A percentile compares a stretch with the other conserved stretches of the same genome.
Conservation (phyloP, 2,888 invertebrate species). For the Cordilura impudica region DNA sequence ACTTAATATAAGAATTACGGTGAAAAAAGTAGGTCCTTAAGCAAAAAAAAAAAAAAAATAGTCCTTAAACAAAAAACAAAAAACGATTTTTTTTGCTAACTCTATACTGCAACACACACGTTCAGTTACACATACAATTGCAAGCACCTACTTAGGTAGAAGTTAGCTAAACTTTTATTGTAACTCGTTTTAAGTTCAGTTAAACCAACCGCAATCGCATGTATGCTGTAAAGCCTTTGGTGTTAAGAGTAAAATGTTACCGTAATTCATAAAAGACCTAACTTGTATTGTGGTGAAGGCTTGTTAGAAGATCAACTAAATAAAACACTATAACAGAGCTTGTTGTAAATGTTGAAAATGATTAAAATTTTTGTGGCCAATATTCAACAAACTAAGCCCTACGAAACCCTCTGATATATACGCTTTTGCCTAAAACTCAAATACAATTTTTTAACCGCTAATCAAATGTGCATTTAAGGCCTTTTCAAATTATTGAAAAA, state of each 20-base stretch:
- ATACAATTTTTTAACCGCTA: too few relatives aligned
- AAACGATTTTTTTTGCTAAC: slow-evolving; percentile 14
- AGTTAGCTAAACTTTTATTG: slow-evolving; percentile 55
- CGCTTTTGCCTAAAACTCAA: neutral
- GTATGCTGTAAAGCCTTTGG: slow-evolving; percentile 45
- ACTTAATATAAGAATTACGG: slow-evolving; percentile 48
- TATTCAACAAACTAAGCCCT: too few relatives aligned
- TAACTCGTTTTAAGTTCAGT: slow-evolving; percentile 58
- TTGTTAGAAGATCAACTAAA: too few relatives aligned
- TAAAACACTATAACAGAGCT: too few relatives aligned
- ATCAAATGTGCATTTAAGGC: slow-evolving; percentile 1
- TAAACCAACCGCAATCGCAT: slow-evolving; percentile 60
- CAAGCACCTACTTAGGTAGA: slow-evolving; percentile 40
- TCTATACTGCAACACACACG: neutral
- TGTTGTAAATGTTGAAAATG: too few relatives aligned
- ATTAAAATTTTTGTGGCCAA: too few relatives aligned
- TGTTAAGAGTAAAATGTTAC: slow-evolving; percentile 11
- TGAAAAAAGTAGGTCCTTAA: slow-evolving; percentile 50
- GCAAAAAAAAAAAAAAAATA: slow-evolving; percentile 25
- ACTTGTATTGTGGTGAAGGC: neutral
- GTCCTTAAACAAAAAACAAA: slow-evolving; percentile 51
- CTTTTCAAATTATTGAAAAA: neutral
- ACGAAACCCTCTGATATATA: too few relatives aligned
- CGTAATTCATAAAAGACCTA: neutral
- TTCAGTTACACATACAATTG: neutral